These are phyloP conservation scores for Zosterops lateralis DNA, from an alignment of 2,113 vertebrate genomes.

Conservation along the genomic window DNA sequence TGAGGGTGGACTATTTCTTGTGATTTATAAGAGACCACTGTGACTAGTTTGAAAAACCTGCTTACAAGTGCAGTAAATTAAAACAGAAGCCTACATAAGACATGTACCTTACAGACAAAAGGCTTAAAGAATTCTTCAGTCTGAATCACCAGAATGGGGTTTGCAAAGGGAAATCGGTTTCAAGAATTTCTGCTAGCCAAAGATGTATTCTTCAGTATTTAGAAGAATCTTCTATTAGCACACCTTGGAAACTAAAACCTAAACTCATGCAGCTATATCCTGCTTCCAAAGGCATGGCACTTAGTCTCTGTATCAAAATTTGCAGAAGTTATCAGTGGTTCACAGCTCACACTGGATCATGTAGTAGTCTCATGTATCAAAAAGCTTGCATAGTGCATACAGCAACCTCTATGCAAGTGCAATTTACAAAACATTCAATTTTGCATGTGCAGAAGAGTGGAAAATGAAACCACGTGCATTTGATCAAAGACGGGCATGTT, in stretches of 20 bases:
- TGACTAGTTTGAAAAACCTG: constrained; percentile 54
- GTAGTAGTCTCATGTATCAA: background rate
- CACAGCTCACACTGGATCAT: background rate
- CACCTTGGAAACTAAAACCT: constrained; percentile 8
- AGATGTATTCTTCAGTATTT: background rate
- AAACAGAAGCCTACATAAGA: constrained; percentile 57
- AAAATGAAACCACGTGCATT: constrained; percentile 27
- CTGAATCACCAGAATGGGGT: constrained; percentile 37
- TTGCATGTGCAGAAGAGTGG: background rate
- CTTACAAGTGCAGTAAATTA: constrained; percentile 55
- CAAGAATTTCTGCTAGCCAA: constrained; percentile 27
- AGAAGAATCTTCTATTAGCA: background rate
- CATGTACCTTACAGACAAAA: constrained; percentile 50
- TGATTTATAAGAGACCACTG: constrained; percentile 63
- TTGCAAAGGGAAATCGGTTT: background rate
- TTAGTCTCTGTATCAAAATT: background rate
- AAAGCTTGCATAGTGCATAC: background rate
- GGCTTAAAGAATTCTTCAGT: constrained; percentile 31
- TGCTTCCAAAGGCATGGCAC: background rate
- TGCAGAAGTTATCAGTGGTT: background rate
- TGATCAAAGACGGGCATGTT: background rate
- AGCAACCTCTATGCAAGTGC: background rate
- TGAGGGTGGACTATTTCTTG: constrained; percentile 39
- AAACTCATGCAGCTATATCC: background rate
- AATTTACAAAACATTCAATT: background rate